Base-by-base conservation (phyloP, 2,888 invertebrate genomes). In the Auanema sp. region DNA sequence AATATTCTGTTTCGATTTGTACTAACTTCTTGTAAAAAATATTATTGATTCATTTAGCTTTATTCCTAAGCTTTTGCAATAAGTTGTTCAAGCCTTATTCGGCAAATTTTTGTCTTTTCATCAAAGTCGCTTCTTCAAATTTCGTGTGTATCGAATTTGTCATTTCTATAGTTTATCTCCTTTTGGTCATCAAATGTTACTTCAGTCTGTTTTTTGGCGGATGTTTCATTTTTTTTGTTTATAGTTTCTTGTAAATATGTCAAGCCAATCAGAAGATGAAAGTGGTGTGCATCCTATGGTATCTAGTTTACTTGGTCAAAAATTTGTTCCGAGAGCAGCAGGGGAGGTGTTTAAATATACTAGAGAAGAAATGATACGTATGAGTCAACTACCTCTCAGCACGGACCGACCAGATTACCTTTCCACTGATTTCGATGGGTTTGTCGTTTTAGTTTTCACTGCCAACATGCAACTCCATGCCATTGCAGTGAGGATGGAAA, bases 341-440 rank as follows among this genome's bases (percentile, higher is more conserved):
- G 54, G 53, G 40, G 64, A 64, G 56, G 23, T 58, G 23, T 72
- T 52, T 43, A 44, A 59, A 44, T 72, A 78, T 61, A 64, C 58
- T 33, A 60, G 75, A 2, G 76, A 76, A 41, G 72, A 74, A 64
- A 77, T 79, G 77, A 66, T 78, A 73, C 60, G 64, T 23, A 53
- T 79, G 41, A 59, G 66, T 64, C 64, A 64, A 49, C 58, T 60
- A 33, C 63, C 62, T 64, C 25, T 69, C 14, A 69, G 73, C 21
- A 64, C 69, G 52, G 73, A 71, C 33, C 66, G 80, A 49, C 80
- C 79, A 24, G 68, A 71, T 25, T 67, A 69, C 61, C 66, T 80
- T 10, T 75, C 75, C 43, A 64, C 59, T 53, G 78, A 79, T 18
- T 80, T 72, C 58, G 73, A 80, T 64, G 78, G 75, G 80, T 80